Conservation (phyloP, 1,140 invertebrate species). For the Drosophila pachea region DNA sequence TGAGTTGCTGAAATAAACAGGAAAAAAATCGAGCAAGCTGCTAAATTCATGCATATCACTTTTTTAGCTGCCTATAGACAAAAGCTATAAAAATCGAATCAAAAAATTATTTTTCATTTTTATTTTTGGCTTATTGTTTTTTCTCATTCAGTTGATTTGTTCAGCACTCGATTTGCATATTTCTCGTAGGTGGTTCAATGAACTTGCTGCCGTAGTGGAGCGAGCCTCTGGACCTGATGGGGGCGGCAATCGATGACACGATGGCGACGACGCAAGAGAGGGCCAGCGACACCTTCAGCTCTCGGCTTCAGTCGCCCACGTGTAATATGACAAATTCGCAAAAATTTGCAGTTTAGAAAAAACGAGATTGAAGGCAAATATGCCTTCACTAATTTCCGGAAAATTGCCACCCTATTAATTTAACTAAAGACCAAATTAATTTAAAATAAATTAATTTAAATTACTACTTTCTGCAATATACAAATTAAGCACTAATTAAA, state of each 20-base stretch:
- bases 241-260: conserved; percentile 65
- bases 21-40: conserved; percentile 31
- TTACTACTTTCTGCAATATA: conserved; percentile 7
- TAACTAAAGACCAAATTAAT: too few relatives aligned
- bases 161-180: conserved; percentile 69
- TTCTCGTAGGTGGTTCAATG: conserved; percentile 76
- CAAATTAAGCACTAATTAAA: conserved; percentile 8
- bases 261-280: conserved; percentile 35
- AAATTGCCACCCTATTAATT: not conserved
- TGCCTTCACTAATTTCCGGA: conserved; percentile 3
- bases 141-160: conserved; percentile 29
- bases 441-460: not conserved
- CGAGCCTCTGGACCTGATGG: conserved; percentile 44
- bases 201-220: conserved; percentile 56
- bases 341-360: conserved; percentile 60
- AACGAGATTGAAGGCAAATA: conserved; percentile 42
- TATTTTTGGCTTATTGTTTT: conserved; percentile 50
- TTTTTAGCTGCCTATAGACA: conserved; percentile 46
- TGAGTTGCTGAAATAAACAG: conserved; percentile 7
- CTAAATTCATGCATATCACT: conserved; percentile 40
- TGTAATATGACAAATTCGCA: conserved; percentile 72
- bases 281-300: conserved; percentile 61
- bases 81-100: conserved; percentile 62
- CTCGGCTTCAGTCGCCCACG: conserved; percentile 64
- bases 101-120: conserved; percentile 66